A percentile compares a stretch with the other conserved stretches of the same genome.
phyloP scores from a whole-genome alignment of 2,888 invertebrate species.

The Ectropis crepuscularia region DNA sequence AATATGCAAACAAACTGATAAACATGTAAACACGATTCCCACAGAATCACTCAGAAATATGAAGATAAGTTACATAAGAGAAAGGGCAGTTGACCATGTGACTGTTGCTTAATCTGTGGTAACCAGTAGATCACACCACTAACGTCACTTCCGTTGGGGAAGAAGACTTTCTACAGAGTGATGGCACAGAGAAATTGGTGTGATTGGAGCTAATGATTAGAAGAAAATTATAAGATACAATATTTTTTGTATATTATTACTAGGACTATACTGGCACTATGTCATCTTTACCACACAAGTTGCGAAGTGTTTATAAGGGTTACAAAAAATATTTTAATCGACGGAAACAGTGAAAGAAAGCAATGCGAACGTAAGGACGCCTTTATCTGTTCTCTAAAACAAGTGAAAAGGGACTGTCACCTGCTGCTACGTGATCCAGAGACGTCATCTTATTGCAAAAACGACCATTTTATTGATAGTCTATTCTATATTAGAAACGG shows the following conservation, averaged over 20 bases:
- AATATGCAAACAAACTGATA: conserved; percentile 27
- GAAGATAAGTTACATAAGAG: conserved; percentile 26
- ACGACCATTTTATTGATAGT: too few relatives aligned
- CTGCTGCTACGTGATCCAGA: too few relatives aligned
- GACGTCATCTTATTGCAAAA: too few relatives aligned
- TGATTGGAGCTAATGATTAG: conserved; percentile 6
- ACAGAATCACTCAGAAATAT: conserved; percentile 16
- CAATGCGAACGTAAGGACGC: too few relatives aligned
- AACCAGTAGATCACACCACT: conserved; percentile 22
- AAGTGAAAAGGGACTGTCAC: too few relatives aligned
- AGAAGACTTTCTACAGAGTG: conserved; percentile 38
- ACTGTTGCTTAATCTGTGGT: neutral
- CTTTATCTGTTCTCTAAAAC: too few relatives aligned
- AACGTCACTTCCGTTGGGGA: conserved; percentile 40
- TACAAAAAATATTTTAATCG: too few relatives aligned
- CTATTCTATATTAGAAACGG: too few relatives aligned
- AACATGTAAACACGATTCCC: conserved; percentile 19
- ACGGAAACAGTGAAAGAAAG: too few relatives aligned
- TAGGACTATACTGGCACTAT: too few relatives aligned
- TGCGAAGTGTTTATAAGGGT: too few relatives aligned
- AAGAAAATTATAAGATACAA: neutral
- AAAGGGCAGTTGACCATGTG: conserved; percentile 15
- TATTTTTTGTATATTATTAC: neutral
- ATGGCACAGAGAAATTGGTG: conserved; percentile 31
- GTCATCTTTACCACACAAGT: too few relatives aligned